phyloP scores from a whole-genome alignment of 1,140 invertebrate genomes.

The Drosophila ananassae region DNA sequence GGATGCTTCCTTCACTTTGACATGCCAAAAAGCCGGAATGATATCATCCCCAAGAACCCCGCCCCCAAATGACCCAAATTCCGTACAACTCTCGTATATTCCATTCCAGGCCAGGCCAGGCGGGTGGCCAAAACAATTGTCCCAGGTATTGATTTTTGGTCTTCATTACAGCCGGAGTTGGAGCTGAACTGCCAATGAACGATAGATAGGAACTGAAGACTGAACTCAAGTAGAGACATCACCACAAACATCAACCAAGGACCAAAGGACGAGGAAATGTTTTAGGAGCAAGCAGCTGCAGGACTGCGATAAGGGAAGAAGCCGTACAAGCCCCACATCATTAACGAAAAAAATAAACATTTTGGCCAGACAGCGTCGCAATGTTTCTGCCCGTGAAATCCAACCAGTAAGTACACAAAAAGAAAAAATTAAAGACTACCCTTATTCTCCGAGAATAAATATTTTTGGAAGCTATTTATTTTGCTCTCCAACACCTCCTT shows the following conservation, averaged over 20 bases:
- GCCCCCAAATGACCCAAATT: constrained; percentile 60
- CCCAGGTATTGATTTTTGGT: constrained; percentile 70
- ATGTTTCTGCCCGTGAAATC: constrained; percentile 83
- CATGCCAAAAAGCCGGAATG: constrained; percentile 51
- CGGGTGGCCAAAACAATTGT: constrained; percentile 62
- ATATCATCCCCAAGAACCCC: constrained; percentile 59
- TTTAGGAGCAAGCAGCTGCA: constrained; percentile 47
- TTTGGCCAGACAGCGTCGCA: constrained; percentile 20
- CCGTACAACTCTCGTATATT: constrained; percentile 5
- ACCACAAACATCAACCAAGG: constrained; percentile 33
- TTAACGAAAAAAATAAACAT: constrained; percentile 9
- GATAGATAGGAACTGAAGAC: constrained; percentile 44
- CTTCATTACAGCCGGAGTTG: constrained; percentile 58
- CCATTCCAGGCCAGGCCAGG: background rate
- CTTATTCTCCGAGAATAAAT: too few species aligned
- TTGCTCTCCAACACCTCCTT: too few species aligned
- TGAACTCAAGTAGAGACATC: constrained; percentile 48
- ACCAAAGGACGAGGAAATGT: constrained; percentile 61
- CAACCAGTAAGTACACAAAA: constrained; percentile 76
- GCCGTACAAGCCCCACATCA: constrained; percentile 26
- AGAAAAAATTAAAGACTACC: background rate
- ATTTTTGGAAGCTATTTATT: too few species aligned
- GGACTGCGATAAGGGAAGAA: constrained; percentile 43
- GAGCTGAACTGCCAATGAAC: constrained; percentile 64
- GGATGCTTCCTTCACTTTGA: constrained; percentile 65